Conservation (phyloP, 1,140 invertebrate genomes). For the Formica exsecta region DNA sequence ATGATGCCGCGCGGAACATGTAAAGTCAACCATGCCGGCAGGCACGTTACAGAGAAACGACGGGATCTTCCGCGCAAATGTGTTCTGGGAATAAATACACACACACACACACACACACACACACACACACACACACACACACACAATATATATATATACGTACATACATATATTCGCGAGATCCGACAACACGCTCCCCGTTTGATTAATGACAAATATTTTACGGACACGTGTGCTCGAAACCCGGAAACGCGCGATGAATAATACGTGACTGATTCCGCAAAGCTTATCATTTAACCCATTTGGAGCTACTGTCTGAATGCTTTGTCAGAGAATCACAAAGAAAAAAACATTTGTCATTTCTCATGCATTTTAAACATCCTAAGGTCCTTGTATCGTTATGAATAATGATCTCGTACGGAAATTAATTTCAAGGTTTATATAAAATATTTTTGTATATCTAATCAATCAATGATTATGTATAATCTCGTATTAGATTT, state of each 20-base stretch:
- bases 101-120: background rate
- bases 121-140: background rate
- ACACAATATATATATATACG: background rate
- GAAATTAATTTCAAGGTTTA: background rate
- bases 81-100: background rate
- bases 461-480: too few species aligned
- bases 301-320: background rate
- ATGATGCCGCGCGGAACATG: constrained; percentile 40
- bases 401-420: background rate
- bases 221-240: constrained; percentile 28
- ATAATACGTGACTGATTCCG: constrained; percentile 4
- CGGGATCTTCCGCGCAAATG: background rate
- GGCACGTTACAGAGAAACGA: background rate
- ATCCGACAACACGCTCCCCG: background rate
- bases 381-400: background rate
- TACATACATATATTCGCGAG: background rate
- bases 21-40: constrained; percentile 21
- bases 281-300: background rate
- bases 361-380: background rate
- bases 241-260: background rate
- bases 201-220: constrained; percentile 52
- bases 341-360: too few species aligned
- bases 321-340: background rate
- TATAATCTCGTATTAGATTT: too few species aligned
- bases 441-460: too few species aligned